Percentiles rank a stretch among this genome's conserved stretches.
Evolutionary conservation across 2,113 vertebrate genomes (phyloP).

Genomic region (Tor tambroides): DNA sequence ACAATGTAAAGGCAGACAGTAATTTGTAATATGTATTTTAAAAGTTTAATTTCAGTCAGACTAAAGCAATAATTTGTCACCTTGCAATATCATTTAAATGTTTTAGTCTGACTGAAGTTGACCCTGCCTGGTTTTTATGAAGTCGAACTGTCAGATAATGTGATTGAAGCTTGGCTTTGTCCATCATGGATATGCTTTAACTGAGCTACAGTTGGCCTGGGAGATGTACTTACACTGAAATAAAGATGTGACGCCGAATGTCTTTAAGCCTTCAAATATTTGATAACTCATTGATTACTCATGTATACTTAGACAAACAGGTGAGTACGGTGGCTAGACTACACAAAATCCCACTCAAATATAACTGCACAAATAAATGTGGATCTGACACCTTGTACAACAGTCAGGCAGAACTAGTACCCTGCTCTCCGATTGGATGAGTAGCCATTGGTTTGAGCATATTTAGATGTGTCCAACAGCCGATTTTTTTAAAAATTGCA

Average conservation of each 20-base stretch:
- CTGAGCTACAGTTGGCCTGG: not conserved
- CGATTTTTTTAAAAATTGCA: too few species aligned
- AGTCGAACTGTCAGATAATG: not conserved
- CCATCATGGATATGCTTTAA: not conserved
- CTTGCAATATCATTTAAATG: not conserved
- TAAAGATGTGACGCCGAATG: not conserved
- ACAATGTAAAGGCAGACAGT: not conserved
- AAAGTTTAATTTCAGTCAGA: not conserved
- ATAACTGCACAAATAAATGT: not conserved
- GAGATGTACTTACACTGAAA: not conserved
- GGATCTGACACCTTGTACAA: not conserved
- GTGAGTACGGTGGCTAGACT: not conserved
- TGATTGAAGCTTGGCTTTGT: not conserved
- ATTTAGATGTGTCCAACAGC: too few species aligned
- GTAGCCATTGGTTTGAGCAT: not conserved
- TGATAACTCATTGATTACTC: not conserved
- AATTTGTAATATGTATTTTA: not conserved
- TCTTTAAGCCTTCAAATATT: not conserved
- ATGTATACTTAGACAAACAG: not conserved
- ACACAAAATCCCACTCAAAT: too few species aligned
- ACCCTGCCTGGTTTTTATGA: not conserved
- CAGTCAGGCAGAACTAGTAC: not conserved
- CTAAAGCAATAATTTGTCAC: not conserved
- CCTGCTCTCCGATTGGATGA: conserved; percentile 12
- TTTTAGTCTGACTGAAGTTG: not conserved